Base-by-base conservation (phyloP, 1,140 invertebrate genomes). In the Diachasma alloeum region DNA sequence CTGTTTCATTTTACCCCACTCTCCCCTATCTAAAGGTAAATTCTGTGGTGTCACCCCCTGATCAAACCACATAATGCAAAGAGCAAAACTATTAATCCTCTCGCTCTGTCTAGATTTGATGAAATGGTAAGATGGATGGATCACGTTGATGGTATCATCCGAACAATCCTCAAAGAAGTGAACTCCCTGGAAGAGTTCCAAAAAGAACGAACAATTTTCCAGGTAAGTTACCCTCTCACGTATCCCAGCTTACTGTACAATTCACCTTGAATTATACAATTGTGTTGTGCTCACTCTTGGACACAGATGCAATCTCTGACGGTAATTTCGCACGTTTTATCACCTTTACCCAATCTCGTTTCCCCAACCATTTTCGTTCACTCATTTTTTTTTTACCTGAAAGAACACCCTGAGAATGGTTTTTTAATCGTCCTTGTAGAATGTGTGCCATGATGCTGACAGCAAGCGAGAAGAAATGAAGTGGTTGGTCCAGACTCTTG, bases 121-220 rank as follows among this genome's bases (percentile, higher is more conserved):
- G 94, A 95, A 73, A 96, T 98, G 92, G 92, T 93, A n/a, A 87
- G 90, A 48, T 98, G 97, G 96, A 97, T 98, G 95, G 93, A 97
- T 83, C 92, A 93, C 63, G 95, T 98, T 0, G 96, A 98, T 83
- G 91, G 91, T 71, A 94, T 94, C 31, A 91, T 98, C 76, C 93
- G 94, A 82, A 94, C 94, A 72, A 95, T 98, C 79, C 92, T 96
- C 5, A 92, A 94, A 75, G 96, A 98, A 87, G 93, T 97, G 4
- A 93, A 94, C 70, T 94, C 94, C 0, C 92, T 94, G 82, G 95
- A 97, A 81, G 96, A 97, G 80, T 98, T 98, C 86, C 96, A 98
- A 85, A 92, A 92, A 76, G 93, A 97, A 87, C 96, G 96, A 87
- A 92, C 92, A 24, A 93, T 95, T 83, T 98, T 98, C 91, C 95